Conservation (phyloP, 2,797 vertebrate species). For the Rhincodon typus region DNA sequence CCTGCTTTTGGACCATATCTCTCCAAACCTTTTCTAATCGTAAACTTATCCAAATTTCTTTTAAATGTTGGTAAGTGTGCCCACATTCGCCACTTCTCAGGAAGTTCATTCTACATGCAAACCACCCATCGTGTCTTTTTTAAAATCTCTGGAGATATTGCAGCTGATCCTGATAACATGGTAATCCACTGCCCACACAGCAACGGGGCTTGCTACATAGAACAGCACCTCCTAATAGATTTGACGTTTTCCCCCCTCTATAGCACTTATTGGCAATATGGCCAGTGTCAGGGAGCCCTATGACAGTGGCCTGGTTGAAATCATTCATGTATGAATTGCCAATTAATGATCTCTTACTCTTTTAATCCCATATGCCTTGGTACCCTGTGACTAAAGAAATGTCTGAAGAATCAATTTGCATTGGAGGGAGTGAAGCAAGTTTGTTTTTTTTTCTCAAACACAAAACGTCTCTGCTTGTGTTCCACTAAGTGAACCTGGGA, state of each 20-base stretch:
- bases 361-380: neutral
- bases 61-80: no score
- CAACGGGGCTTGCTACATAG: neutral
- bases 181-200: neutral
- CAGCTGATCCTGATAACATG: neutral
- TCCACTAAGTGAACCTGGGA: neutral
- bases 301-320: neutral
- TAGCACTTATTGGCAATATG: neutral
- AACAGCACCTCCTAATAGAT: neutral
- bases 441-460: neutral
- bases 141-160: neutral
- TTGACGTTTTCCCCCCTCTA: neutral
- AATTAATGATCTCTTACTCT: neutral
- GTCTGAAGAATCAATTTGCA: neutral
- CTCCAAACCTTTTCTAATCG: no score
- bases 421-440: neutral
- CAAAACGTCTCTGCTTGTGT: neutral
- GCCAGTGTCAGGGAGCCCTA: neutral
- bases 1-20: no score
- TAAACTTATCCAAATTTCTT: no score
- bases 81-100: no score
- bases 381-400: neutral
- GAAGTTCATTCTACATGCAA: neutral
- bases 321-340: neutral
- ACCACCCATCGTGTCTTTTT: neutral